Conservation (phyloP, 1,140 invertebrate species). For the Sitodiplosis mosellana region DNA sequence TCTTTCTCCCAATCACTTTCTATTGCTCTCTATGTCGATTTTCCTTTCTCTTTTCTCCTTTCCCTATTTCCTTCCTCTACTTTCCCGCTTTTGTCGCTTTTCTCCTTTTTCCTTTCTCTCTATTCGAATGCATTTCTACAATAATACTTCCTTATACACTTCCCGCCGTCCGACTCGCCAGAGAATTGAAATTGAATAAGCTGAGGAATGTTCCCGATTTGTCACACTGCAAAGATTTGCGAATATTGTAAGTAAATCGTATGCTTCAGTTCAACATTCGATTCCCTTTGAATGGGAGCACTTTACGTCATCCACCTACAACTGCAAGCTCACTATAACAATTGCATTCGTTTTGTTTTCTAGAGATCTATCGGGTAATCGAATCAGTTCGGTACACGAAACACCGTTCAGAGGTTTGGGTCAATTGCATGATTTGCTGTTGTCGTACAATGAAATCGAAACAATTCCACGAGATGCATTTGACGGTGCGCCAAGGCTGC, state of each 20-base stretch:
- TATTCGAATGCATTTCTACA: no score
- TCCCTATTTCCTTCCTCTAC: no score
- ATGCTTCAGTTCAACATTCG: conserved; percentile 1
- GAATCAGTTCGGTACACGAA: conserved; percentile 48
- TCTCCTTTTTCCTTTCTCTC: no score
- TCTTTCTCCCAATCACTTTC: no score
- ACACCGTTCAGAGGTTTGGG: conserved; percentile 47
- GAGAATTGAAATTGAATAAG: conserved; percentile 68
- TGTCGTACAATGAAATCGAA: conserved; percentile 65
- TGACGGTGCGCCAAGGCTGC: conserved; percentile 52
- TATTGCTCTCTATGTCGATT: no score
- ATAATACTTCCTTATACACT: conserved; percentile 8
- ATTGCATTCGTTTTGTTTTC: not conserved
- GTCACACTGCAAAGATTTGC: conserved; percentile 50
- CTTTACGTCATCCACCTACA: not conserved
- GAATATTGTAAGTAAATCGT: conserved; percentile 63
- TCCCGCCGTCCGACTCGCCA: no score
- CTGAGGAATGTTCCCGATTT: conserved; percentile 52
- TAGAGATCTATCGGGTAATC: conserved; percentile 79
- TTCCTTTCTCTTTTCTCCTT: no score
- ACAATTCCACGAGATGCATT: conserved; percentile 61
- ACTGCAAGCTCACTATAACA: no score
- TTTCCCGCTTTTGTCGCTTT: no score
- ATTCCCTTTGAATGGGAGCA: not conserved
- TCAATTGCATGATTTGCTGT: conserved; percentile 65